Conservation (phyloP, 2,113 vertebrate species). For the Fukomys damarensis region DNA sequence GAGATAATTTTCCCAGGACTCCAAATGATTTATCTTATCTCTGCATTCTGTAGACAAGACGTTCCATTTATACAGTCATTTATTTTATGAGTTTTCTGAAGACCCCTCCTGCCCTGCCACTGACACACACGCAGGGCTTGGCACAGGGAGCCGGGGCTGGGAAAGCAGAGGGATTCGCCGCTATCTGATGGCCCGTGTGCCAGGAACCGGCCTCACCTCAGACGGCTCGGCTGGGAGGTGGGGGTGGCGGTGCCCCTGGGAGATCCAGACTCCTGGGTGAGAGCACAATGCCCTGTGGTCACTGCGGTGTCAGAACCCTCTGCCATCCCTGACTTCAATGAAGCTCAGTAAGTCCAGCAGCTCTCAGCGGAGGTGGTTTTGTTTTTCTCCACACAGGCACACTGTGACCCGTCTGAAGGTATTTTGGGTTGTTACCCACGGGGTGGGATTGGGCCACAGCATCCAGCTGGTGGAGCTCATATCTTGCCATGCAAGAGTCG, state of each 20-base stretch:
- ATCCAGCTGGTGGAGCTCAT: background rate
- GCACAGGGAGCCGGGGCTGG: background rate
- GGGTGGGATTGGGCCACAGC: fast-evolving
- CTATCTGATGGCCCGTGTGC: background rate
- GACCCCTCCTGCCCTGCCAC: background rate
- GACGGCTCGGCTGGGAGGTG: background rate
- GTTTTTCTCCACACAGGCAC: background rate
- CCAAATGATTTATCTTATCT: conserved; percentile 82
- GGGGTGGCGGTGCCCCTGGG: fast-evolving
- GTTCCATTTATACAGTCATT: conserved; percentile 81
- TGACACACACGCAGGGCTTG: background rate
- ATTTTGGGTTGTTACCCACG: background rate
- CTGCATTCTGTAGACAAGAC: conserved; percentile 76
- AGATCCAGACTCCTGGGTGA: background rate
- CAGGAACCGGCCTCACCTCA: background rate
- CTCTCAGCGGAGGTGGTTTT: background rate
- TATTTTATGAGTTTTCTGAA: conserved; percentile 79
- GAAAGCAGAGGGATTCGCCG: background rate
- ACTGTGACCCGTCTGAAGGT: background rate
- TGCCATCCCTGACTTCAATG: background rate
- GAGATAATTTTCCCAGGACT: conserved; percentile 80
- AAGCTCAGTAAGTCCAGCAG: background rate
- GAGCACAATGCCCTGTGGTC: background rate
- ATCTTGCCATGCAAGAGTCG: background rate
- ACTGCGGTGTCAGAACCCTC: background rate